Evolutionary conservation across 2,888 invertebrate species (phyloP).

Genomic region (Philonicus albiceps): DNA sequence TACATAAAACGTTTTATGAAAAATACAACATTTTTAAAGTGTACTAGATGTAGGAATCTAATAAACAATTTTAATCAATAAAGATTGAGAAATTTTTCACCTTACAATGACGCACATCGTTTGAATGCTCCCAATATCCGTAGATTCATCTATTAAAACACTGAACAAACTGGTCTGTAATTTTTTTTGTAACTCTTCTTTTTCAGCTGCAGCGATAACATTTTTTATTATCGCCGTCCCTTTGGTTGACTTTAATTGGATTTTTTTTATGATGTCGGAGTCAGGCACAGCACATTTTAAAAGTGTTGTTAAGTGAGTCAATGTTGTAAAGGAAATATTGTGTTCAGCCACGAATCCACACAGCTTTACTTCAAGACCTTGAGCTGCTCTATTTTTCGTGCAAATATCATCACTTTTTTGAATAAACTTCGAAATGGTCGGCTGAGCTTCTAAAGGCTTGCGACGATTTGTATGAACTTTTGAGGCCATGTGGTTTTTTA

Average conservation of each 20-base stretch:
- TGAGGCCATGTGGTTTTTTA: background rate
- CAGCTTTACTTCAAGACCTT: background rate
- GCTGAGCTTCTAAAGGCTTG: background rate
- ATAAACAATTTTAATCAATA: too few relatives aligned
- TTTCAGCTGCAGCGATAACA: background rate
- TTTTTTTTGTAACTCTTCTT: too few relatives aligned
- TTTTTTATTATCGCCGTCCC: background rate
- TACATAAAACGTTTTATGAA: too few relatives aligned
- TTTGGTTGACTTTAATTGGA: background rate
- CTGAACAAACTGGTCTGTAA: background rate
- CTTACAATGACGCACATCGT: background rate
- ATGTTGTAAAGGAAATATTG: constrained; percentile 6
- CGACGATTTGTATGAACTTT: background rate
- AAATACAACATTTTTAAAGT: too few relatives aligned
- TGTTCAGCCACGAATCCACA: constrained; percentile 10
- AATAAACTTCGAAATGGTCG: too few relatives aligned
- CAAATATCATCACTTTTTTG: too few relatives aligned
- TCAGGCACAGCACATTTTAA: constrained; percentile 12
- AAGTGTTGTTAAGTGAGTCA: background rate
- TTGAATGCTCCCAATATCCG: background rate
- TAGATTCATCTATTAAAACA: background rate
- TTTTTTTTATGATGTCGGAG: background rate
- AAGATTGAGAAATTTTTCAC: too few relatives aligned
- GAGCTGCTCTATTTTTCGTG: background rate
- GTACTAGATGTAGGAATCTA: too few relatives aligned